A percentile compares a stretch with the other conserved stretches of the same genome.
Conservation (phyloP, 2,113 vertebrate species). For the Blennius ocellaris region DNA sequence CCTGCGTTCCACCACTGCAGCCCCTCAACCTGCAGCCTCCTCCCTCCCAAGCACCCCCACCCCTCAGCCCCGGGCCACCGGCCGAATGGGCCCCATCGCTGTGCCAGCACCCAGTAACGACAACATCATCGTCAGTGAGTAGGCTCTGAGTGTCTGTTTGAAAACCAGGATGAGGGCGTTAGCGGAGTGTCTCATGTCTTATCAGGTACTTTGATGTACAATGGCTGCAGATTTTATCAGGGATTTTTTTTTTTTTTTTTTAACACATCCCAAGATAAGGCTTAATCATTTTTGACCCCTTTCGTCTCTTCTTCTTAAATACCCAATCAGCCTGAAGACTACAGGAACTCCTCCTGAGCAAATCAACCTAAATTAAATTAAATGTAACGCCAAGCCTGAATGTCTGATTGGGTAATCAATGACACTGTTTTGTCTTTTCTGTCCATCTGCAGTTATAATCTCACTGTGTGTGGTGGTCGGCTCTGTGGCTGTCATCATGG, state of each 20-base stretch:
- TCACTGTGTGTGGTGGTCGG: constrained; percentile 84
- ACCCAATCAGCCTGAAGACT: not conserved
- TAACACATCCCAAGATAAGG: not conserved
- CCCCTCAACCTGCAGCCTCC: not conserved
- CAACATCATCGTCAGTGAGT: constrained; percentile 87
- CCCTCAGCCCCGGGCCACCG: not conserved
- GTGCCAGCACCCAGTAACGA: constrained; percentile 71
- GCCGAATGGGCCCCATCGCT: constrained; percentile 72
- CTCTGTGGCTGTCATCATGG: constrained; percentile 82
- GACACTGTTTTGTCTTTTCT: not conserved
- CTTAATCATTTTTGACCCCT: not conserved
- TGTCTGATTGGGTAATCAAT: not conserved
- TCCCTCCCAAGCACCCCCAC: constrained; percentile 20
- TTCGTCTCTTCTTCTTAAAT: not conserved
- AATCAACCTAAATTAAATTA: not conserved
- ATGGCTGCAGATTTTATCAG: not conserved
- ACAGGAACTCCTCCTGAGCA: not conserved
- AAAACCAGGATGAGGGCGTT: not conserved
- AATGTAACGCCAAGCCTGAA: not conserved
- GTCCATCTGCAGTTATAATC: constrained; percentile 83
- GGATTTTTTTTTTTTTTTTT: not conserved
- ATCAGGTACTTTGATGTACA: not conserved
- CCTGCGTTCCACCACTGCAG: constrained; percentile 10
- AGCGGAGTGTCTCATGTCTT: not conserved
- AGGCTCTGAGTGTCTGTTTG: not conserved